These are phyloP conservation scores for Colaptes auratus DNA, from an alignment of 2,113 vertebrate genomes.

Conservation along the genomic window DNA sequence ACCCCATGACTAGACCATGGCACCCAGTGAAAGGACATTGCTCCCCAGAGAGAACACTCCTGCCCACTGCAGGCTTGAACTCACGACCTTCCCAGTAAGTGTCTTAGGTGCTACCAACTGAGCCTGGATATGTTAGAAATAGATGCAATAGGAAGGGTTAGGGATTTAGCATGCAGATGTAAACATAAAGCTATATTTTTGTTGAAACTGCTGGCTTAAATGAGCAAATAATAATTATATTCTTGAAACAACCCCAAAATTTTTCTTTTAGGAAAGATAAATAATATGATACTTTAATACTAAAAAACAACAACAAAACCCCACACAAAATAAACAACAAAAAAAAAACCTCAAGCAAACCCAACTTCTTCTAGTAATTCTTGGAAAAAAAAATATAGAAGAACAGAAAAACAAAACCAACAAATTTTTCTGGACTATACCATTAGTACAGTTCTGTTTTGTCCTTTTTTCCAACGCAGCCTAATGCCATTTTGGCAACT, in stretches of 20 bases:
- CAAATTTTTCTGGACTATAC: background rate
- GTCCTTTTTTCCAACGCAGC: slow-evolving; percentile 40
- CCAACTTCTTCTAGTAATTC: background rate
- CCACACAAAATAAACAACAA: too few species aligned
- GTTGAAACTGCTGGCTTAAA: background rate
- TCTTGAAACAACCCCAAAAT: background rate
- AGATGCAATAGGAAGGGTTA: background rate
- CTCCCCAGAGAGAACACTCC: too few species aligned
- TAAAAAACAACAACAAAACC: too few species aligned
- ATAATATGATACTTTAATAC: background rate
- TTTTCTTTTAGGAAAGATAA: background rate
- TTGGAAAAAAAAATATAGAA: background rate
- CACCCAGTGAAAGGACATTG: too few species aligned
- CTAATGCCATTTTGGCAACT: slow-evolving; percentile 64
- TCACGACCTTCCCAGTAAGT: too few species aligned
- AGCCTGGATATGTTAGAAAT: background rate
- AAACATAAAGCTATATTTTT: background rate
- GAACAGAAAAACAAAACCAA: background rate
- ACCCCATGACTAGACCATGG: too few species aligned
- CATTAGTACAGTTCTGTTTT: slow-evolving; percentile 41
- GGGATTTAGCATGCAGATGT: background rate
- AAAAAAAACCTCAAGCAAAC: too few species aligned
- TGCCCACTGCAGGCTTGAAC: too few species aligned
- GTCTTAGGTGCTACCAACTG: too few species aligned
- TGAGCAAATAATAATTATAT: background rate